Conservation (phyloP, 2,113 vertebrate genomes). For the Odontophorus gujanensis region DNA sequence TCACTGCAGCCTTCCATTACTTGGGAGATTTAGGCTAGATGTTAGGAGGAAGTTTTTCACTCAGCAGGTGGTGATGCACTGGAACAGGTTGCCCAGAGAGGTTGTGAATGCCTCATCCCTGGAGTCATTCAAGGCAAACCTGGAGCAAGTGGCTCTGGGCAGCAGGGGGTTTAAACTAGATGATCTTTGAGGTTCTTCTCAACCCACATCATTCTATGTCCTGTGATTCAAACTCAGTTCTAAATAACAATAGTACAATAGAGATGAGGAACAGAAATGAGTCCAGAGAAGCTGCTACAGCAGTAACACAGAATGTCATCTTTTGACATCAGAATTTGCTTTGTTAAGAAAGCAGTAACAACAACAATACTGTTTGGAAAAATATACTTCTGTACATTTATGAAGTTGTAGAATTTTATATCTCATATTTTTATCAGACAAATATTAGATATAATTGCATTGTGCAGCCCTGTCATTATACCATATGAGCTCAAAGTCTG, state of each 20-base stretch:
- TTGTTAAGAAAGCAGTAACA: background rate
- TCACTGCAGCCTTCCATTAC: no score
- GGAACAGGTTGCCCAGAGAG: no score
- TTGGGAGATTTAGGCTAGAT: no score
- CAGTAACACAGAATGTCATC: background rate
- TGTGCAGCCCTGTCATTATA: background rate
- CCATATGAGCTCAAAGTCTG: background rate
- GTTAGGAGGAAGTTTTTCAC: no score
- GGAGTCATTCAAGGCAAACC: no score
- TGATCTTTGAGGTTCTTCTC: no score
- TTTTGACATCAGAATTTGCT: background rate
- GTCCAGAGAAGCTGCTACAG: background rate
- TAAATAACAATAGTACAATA: background rate
- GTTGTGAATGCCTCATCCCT: no score
- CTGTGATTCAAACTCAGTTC: background rate
- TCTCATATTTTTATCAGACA: accelerated
- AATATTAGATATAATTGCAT: background rate
- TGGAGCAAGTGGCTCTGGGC: no score
- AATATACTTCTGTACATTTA: background rate
- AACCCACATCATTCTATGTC: no score
- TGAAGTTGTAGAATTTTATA: background rate
- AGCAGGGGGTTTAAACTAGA: no score
- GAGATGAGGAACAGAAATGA: background rate
- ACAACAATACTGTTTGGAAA: background rate
- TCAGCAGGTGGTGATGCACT: no score